Percentiles rank a stretch among this genome's conserved stretches.
Conservation (phyloP, 2,113 vertebrate species). For the Gnathonemus echidnorhynchus region DNA sequence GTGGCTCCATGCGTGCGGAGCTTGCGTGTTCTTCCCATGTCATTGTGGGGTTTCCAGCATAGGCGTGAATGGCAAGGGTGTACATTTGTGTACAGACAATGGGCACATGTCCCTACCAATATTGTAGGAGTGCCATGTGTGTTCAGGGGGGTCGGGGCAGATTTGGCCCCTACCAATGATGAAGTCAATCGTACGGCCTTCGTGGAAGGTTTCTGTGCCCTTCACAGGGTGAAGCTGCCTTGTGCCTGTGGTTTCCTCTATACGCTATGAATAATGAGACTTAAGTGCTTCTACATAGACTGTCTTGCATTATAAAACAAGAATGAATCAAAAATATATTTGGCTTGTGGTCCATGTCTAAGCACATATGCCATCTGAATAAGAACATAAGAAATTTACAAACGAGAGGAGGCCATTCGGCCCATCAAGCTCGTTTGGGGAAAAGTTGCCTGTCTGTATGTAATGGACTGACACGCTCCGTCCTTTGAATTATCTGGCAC, state of each 20-base stretch:
- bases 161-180: neutral
- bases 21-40: neutral
- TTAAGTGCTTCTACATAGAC: neutral
- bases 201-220: neutral
- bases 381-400: too few relatives aligned
- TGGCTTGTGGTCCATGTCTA: neutral
- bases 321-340: neutral
- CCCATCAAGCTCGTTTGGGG: too few relatives aligned
- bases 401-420: too few relatives aligned
- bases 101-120: neutral
- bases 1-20: neutral
- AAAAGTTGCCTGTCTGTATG: neutral
- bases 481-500: neutral
- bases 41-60: neutral
- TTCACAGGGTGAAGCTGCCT: neutral
- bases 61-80: neutral
- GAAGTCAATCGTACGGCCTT: neutral
- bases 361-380: neutral
- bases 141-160: neutral
- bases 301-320: neutral
- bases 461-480: neutral
- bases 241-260: neutral
- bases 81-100: neutral
- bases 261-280: neutral
- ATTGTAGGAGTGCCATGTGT: neutral